These are phyloP conservation scores for Spilogale gracilis DNA, from an alignment of 2,113 vertebrate species.

Conservation along the genomic window DNA sequence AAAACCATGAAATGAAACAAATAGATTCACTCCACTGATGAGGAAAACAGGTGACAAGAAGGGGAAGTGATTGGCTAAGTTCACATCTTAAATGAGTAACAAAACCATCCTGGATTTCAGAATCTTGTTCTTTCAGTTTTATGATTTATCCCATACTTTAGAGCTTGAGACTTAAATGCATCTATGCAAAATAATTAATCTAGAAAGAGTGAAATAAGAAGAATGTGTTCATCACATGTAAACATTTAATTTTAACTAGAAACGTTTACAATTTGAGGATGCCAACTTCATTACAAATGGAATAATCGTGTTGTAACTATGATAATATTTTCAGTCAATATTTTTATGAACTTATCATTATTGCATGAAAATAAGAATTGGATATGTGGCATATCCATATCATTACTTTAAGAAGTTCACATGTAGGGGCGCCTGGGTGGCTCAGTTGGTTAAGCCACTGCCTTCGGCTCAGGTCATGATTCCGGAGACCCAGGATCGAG, in stretches of 20 bases:
- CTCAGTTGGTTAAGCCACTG: too few species aligned
- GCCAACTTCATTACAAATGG: not conserved
- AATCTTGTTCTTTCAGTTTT: not conserved
- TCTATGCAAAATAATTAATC: not conserved
- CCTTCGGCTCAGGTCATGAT: too few species aligned
- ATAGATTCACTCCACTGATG: not conserved
- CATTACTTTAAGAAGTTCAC: not conserved
- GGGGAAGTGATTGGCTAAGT: not conserved
- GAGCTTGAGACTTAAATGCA: not conserved
- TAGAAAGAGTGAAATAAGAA: not conserved
- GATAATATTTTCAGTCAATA: not conserved
- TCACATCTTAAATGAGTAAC: constrained; percentile 6
- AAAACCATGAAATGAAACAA: not conserved
- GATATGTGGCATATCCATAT: not conserved
- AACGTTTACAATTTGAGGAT: not conserved
- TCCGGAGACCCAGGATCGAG: too few species aligned
- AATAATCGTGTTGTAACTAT: not conserved
- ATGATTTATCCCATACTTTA: not conserved
- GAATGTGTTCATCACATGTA: not conserved
- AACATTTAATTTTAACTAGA: not conserved
- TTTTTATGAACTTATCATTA: not conserved
- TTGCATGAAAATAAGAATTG: not conserved
- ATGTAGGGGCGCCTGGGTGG: not conserved
- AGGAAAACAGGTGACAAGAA: not conserved
- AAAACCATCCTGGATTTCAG: not conserved